Conservation (phyloP, 2,113 vertebrate species). For the Spermophilus dauricus region DNA sequence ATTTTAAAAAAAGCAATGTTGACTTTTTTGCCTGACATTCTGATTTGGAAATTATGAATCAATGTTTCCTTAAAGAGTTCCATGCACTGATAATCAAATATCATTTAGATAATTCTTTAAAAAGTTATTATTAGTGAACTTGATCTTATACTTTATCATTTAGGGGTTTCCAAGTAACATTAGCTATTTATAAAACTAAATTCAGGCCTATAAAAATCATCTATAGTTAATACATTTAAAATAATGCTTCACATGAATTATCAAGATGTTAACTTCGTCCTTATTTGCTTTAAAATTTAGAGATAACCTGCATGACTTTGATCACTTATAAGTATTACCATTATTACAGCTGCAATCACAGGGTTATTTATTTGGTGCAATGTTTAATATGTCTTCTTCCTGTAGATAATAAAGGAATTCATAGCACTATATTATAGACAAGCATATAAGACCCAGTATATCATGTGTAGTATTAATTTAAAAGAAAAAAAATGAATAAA, state of each 20-base stretch:
- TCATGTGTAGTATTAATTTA: neutral
- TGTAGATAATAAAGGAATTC: neutral
- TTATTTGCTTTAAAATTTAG: slow-evolving; percentile 17
- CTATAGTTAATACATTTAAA: neutral
- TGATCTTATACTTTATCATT: neutral
- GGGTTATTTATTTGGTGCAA: neutral
- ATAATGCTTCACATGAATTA: neutral
- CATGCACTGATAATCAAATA: neutral
- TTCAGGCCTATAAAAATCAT: neutral
- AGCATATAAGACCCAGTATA: neutral
- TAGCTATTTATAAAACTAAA: slow-evolving; percentile 12
- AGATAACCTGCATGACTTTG: neutral
- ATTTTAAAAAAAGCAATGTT: neutral
- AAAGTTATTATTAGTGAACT: slow-evolving; percentile 14
- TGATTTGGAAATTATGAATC: slow-evolving; percentile 20
- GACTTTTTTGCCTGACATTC: neutral
- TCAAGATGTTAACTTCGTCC: slow-evolving; percentile 6
- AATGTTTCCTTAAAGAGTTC: neutral
- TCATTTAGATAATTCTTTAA: slow-evolving; percentile 40
- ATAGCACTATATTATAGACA: neutral
- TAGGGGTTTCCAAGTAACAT: neutral
- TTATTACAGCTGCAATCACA: neutral
- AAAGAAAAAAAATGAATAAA: neutral
- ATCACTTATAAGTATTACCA: slow-evolving; percentile 26
- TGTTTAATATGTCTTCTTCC: neutral